A percentile compares a stretch with the other conserved stretches of the same genome.
These are phyloP conservation scores for Engraulis encrasicolus DNA, from an alignment of 2,113 vertebrate genomes.

Conservation along the genomic window DNA sequence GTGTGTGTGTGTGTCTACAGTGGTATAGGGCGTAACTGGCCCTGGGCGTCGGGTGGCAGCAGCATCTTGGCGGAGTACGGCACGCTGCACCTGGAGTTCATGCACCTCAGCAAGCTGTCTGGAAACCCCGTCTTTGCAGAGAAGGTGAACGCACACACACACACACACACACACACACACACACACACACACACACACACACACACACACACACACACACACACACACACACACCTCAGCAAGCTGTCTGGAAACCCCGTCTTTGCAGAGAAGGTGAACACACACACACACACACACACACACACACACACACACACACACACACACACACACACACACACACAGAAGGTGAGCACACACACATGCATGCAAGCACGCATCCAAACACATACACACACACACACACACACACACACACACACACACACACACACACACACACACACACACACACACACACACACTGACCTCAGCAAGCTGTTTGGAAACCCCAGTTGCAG, in stretches of 20 bases:
- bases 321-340: neutral
- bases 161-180: neutral
- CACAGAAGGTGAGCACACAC: too few relatives aligned
- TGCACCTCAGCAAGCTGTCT: constrained; percentile 92
- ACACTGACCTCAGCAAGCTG: constrained; percentile 88
- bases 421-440: too few relatives aligned
- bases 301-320: neutral
- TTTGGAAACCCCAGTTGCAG: constrained; percentile 92
- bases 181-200: neutral
- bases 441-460: too few relatives aligned
- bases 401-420: neutral
- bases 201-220: neutral
- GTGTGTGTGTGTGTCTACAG: constrained; percentile 66
- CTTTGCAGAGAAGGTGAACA: constrained; percentile 93
- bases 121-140: constrained; percentile 91
- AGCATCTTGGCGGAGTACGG: constrained; percentile 98
- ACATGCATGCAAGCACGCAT: too few relatives aligned
- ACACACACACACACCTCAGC: constrained; percentile 82
- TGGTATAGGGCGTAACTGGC: constrained; percentile 96
- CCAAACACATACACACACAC: neutral
- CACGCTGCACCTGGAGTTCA: constrained; percentile 94
- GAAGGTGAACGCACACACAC: constrained; percentile 81
- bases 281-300: neutral
- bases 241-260: constrained; percentile 89
- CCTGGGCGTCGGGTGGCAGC: constrained; percentile 98